Percentiles rank a stretch among this genome's conserved stretches.
phyloP scores from a whole-genome alignment of 1,140 invertebrate genomes.

The Schlechtendalia chinensis region DNA sequence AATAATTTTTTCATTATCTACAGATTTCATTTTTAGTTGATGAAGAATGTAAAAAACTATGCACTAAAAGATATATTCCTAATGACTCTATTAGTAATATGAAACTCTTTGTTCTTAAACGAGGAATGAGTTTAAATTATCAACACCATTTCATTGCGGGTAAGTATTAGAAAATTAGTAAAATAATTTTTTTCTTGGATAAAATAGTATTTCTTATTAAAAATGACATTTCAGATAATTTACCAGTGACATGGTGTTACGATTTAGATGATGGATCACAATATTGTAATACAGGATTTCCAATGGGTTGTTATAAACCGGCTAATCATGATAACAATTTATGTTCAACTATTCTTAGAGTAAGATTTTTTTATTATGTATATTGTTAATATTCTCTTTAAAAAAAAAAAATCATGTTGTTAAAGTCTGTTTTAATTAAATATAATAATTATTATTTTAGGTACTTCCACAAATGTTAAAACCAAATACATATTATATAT shows the following conservation, averaged over 20 bases:
- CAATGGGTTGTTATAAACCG: conserved; percentile 83
- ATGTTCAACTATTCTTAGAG: conserved; percentile 48
- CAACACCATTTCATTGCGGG: conserved; percentile 97
- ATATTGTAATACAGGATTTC: conserved; percentile 92
- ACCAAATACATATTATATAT: conserved; percentile 72
- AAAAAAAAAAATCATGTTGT: too few species aligned
- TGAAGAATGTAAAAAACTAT: conserved; percentile 70
- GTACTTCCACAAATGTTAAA: background rate
- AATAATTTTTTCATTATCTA: conserved; percentile 48
- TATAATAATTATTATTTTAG: background rate
- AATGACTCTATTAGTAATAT: conserved; percentile 65
- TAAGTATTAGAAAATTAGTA: conserved; percentile 54
- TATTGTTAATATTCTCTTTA: too few species aligned
- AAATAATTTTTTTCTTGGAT: too few species aligned
- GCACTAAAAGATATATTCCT: conserved; percentile 71
- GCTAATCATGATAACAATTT: conserved; percentile 40
- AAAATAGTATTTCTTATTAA: background rate
- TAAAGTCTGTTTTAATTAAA: too few species aligned
- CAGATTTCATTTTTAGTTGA: conserved; percentile 69
- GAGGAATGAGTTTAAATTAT: conserved; percentile 95
- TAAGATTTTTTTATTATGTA: conserved; percentile 1
- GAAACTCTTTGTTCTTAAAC: conserved; percentile 77
- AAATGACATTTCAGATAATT: conserved; percentile 68
- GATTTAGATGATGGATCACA: conserved; percentile 71
- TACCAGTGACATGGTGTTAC: conserved; percentile 97